Base-by-base conservation (phyloP, 2,113 vertebrate genomes). In the Phylloscopus trochiloides region DNA sequence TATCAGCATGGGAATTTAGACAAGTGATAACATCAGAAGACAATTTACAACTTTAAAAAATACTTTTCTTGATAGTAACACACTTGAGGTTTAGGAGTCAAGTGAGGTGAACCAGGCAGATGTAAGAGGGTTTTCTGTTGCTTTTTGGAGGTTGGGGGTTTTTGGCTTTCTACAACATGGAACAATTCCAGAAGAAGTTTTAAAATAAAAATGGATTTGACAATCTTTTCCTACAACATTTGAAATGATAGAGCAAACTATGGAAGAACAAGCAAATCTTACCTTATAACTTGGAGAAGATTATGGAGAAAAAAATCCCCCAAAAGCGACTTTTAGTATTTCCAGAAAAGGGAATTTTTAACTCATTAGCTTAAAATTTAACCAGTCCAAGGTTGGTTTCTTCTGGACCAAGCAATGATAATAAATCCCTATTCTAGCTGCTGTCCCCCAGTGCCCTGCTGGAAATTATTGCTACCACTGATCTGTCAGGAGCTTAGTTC, bases 1-100 rank as follows among this genome's bases (percentile, higher is more conserved):
- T 96, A 91, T 78, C 86, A 87, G 19, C 83, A 34, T 84, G 88
- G 86, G 95, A 95, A 88, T 96, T 96, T 75, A 96, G 38, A 48
- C 32, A 81, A 75, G 36, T 51, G 92, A 95, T 96, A 94, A 80
- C n/a, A 94, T 94, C 68, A 93, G 61, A 93, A 95, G 68, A 95
- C 79, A 94, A 89, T 91, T 94, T 96, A 81, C 52, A 84, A 48
- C 86, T 94, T 86, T 40, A 78, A 93, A 95, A 94, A 89, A 86
- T 72, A 61, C 22, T 68, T 85, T 91, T 86, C 61, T 74, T 84
- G 51, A 83, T 87, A 93, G 58, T 78, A 89, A 82, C 34, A 63
- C 86, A 52, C 90, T 86, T 86, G 57, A 90, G 92, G 18, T 71
- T 92, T 92, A 82, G 34, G 50, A 93, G 70, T 82, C 82, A 91